Evolutionary conservation across 1,140 invertebrate species (phyloP), one percentile per base, ranked within the genome.

Genomic region (Drosophila subobscura): DNA sequence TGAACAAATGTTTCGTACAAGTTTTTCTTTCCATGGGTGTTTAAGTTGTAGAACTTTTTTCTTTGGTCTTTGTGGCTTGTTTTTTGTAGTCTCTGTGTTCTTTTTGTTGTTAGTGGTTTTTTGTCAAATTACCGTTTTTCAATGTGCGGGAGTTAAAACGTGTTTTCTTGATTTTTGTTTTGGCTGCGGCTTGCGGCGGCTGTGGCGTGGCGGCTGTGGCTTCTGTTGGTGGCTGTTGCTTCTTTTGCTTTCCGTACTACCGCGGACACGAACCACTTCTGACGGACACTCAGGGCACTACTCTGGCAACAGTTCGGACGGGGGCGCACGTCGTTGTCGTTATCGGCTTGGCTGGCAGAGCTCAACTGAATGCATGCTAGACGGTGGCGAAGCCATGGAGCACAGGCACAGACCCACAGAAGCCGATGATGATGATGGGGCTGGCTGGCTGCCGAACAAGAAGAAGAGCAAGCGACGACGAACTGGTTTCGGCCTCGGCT

Each of bases 321-420:
- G 33, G 33, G 33, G 33, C 33, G 10, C 33, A 37, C 71, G 71
- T 61, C 71, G 42, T 58, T 14, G 77, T 63, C 78, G 65, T 52
- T 52, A 50, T 77, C 77, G 72, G 76, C 83, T 80, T 29, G 80
- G 68, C 77, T 80, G 81, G 58, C 81, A 86, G 81, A 85, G 81
- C 81, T 86, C 65, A 85, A 85, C 81, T 85, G 65, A 84, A 77
- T 59, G 56, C 27, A 52, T 57, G 70, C 27, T 47, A 42, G 55
- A 72, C 56, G 55, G 49, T 8, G 23, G 29, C 29, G 29, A 33
- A 33, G 33, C 33, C 10, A 8, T 10, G 29, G 29, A 33, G 29
- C 29, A 29, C 14, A 46, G 45, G 37, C 44, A 46, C 22, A 23
- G 23, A 23, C 40, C 60, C 7, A 49, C 55, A 29, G 49, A 61